Evolutionary conservation across 2,113 vertebrate genomes (phyloP), one percentile per base, ranked within the genome.

Genomic region (Furnarius figulus): DNA sequence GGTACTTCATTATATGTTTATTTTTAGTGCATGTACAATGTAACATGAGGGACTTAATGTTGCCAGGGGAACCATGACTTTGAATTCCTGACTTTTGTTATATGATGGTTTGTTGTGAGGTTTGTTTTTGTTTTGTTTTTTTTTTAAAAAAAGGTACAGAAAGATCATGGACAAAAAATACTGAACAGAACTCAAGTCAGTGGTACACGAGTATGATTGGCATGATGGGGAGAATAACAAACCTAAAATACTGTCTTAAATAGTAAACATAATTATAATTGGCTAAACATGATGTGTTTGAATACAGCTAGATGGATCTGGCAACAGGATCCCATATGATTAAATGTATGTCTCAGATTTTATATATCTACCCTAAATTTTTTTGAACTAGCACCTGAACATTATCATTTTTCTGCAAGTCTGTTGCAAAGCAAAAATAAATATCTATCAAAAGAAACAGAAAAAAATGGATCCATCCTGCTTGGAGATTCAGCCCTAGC

Each of bases 31-130:
- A 39, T 62, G 74, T 87, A 89, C 87, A 94, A 91, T 76, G 66
- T 77, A 96, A 95, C 5, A 53, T 53, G 80, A 95, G 87, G 75
- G 87, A 94, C 61, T 92, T 89, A 91, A 89, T 68, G 94, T 97
- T 97, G 70, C 93, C 81, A 96, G 95, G 94, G 96, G 62, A 96
- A 97, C 95, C 23, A 39, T 82, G 91, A 89, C 91, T 97, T 94
- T 92, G 91, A 92, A 91, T 81, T 89, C 35, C 35, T 87, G 77
- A 92, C 53, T 91, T 95, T 92, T 92, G 91, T 92, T 14, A 40
- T 31, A 53, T 1, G 0, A 46, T 68, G 94, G 93, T 85, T 21
- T 40, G 40, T n/a, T n/a, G 40, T 40, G 40, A 13, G 8, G 14
- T 53, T 21, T 68, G 94, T 94, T 85, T 21, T 46, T 42, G 14